Percentiles rank a stretch among this genome's conserved stretches.
These are phyloP conservation scores for Galemys pyrenaicus DNA, from an alignment of 2,113 vertebrate genomes.

Conservation along the genomic window DNA sequence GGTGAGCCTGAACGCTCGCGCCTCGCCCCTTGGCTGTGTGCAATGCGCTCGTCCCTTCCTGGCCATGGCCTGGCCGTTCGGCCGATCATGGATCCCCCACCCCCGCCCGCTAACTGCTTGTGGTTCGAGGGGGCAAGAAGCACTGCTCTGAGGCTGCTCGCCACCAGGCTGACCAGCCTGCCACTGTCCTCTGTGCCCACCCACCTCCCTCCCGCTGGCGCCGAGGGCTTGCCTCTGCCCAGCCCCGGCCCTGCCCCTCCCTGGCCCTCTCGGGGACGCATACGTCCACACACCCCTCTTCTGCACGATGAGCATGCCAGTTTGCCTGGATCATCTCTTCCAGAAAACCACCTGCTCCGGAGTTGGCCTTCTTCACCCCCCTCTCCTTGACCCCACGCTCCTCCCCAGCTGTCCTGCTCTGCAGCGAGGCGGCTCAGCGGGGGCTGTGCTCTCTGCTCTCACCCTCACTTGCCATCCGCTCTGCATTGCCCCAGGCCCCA, in stretches of 20 bases:
- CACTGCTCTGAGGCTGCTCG: not conserved
- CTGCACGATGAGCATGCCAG: not conserved
- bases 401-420: not conserved
- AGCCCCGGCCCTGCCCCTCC: too few species aligned
- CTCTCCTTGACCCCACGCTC: accelerated
- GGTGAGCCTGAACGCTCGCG: accelerated
- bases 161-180: not conserved
- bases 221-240: not conserved
- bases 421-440: too few species aligned
- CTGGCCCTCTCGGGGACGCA: too few species aligned
- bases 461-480: not conserved
- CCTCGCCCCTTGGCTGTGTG: not conserved
- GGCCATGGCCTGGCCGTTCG: not conserved
- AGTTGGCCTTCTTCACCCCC: not conserved
- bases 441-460: too few species aligned
- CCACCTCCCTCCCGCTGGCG: too few species aligned
- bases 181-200: not conserved
- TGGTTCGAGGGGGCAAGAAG: not conserved
- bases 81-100: not conserved
- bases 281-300: not conserved
- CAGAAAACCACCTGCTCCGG: not conserved
- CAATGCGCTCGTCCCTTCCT: not conserved
- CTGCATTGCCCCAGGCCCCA: not conserved
- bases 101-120: not conserved
- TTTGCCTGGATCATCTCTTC: too few species aligned